A percentile compares a stretch with the other conserved stretches of the same genome.
phyloP scores from a whole-genome alignment of 1,140 invertebrate species.

The Lordiphosa mommai region DNA sequence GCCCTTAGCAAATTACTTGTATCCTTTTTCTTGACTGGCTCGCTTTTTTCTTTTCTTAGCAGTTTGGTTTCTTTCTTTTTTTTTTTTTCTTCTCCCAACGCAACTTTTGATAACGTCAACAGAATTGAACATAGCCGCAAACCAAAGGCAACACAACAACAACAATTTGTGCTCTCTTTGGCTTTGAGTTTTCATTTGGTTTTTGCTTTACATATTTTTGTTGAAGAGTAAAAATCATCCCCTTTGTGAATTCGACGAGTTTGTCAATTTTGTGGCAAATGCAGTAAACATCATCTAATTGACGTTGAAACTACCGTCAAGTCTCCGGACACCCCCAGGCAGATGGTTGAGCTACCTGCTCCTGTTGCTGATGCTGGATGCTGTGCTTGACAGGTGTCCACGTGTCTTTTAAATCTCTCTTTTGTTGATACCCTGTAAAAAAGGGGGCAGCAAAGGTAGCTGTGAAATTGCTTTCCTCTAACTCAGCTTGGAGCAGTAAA shows the following conservation, averaged over 20 bases:
- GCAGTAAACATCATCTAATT: slow-evolving; percentile 74
- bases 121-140: slow-evolving; percentile 67
- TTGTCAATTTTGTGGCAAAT: slow-evolving; percentile 71
- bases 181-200: slow-evolving; percentile 60
- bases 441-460: too few species aligned
- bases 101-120: slow-evolving; percentile 76
- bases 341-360: slow-evolving; percentile 10
- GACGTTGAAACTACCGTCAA: slow-evolving; percentile 61
- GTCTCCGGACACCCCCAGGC: slow-evolving; percentile 4
- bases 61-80: slow-evolving; percentile 1
- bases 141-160: slow-evolving; percentile 40
- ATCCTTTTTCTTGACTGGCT: slow-evolving; percentile 61
- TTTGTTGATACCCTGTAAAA: not conserved
- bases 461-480: too few species aligned
- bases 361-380: not conserved
- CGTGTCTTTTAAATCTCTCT: slow-evolving; percentile 19
- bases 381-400: slow-evolving; percentile 42
- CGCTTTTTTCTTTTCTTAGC: slow-evolving; percentile 21
- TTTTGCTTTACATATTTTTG: slow-evolving; percentile 44
- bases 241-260: slow-evolving; percentile 46
- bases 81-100: slow-evolving; percentile 29
- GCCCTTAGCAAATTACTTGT: slow-evolving; percentile 71
- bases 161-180: slow-evolving; percentile 30
- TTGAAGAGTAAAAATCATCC: slow-evolving; percentile 9
- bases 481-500: too few species aligned